phyloP scores from a whole-genome alignment of 2,797 vertebrate genomes.

The Sebastes itinus region DNA sequence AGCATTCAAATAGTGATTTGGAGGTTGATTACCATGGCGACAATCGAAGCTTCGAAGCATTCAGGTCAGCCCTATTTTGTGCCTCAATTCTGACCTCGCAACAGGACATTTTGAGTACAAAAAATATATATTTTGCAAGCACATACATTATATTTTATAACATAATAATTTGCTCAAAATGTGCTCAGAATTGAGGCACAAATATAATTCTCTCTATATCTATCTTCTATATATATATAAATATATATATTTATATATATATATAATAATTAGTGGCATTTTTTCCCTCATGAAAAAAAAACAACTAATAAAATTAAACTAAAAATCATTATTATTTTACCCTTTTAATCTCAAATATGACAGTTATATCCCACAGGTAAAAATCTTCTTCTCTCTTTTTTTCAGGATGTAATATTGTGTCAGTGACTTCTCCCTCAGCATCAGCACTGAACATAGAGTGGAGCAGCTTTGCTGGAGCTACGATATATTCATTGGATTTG shows the following conservation, averaged over 20 bases:
- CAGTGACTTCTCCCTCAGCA: conserved; percentile 76
- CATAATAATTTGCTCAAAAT: neutral
- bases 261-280: neutral
- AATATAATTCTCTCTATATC: neutral
- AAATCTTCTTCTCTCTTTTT: neutral
- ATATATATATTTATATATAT: too few relatives aligned
- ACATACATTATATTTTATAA: neutral
- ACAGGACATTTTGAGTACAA: neutral
- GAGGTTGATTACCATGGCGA: too few relatives aligned
- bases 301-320: neutral
- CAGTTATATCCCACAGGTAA: neutral
- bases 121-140: neutral
- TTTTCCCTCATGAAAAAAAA: neutral
- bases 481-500: conserved; percentile 74
- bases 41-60: too few relatives aligned
- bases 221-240: too few relatives aligned
- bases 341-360: neutral
- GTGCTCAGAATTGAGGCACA: neutral
- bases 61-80: too few relatives aligned
- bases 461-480: conserved; percentile 41
- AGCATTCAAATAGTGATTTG: too few relatives aligned
- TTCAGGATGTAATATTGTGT: conserved; percentile 76
- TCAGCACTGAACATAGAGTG: conserved; percentile 77
- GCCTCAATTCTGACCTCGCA: too few relatives aligned
- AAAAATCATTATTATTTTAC: neutral